Base-by-base conservation (phyloP, 2,113 vertebrate species). In the Dipodomys merriami region DNA sequence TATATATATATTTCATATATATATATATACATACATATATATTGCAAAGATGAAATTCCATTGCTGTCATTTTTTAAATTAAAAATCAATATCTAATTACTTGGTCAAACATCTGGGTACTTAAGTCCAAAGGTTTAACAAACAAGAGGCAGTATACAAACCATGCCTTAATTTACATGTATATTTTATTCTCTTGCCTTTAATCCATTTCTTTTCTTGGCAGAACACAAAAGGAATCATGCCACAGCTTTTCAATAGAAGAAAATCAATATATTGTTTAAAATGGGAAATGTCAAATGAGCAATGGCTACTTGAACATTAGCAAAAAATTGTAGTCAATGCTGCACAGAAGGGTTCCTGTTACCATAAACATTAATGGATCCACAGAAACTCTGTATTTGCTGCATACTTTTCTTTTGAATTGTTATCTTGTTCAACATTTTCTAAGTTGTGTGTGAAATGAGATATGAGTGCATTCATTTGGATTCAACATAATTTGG, bases 241-340 rank as follows among this genome's bases (percentile, higher is more conserved):
- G 30, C 71, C 87, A 23, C 16, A 96, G 60, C 49, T 78, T 96
- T 80, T 72, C n/a, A 9, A 90, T 85, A 95, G 62, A 62, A 90
- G 15, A 91, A 94, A 90, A 33, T 93, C 82, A 91, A 94, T 95
- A 91, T 46, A 90, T 68, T 86, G 35, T 87, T 71, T 95, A 91
- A 94, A 89, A 88, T 93, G 46, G 94, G 95, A 93, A 46, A n/a
- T 8, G 11, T 91, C 65, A 86, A 92, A 73, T 91, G 53, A 91
- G 64, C 81, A 65, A 87, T 93, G 29, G 6, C 33, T 73, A 68
- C 71, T 46, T 80, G 60, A 25, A 3, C 35, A 6, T 46, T 65
- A 33, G 83, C 33, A 83, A 72, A 85, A 69, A 90, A 83, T 4
- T 19, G 68, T 25, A 71, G 16, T 67, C 29, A 57, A 18, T 67